Conservation (phyloP, 2,113 vertebrate species). For the Plectropomus leopardus region DNA sequence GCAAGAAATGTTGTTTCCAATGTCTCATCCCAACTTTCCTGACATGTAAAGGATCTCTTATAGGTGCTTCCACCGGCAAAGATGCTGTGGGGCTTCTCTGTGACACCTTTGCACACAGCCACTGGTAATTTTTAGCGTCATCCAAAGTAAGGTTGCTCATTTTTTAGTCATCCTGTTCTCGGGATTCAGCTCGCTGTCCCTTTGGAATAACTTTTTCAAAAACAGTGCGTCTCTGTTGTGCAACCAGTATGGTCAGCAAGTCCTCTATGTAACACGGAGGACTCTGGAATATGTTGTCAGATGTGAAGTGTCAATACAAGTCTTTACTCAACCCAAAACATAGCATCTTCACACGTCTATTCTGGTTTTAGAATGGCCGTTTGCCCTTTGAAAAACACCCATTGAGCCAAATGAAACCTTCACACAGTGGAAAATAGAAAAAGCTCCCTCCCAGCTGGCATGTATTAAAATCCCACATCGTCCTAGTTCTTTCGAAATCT, state of each 20-base stretch:
- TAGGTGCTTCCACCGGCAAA: not conserved
- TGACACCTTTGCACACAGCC: not conserved
- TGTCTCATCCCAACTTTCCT: not conserved
- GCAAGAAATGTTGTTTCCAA: not conserved
- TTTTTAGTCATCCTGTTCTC: constrained; percentile 4
- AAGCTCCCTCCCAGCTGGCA: constrained; percentile 47
- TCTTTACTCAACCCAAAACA: constrained; percentile 34
- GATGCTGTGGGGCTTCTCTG: not conserved
- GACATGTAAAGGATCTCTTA: constrained; percentile 17
- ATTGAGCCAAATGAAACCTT: constrained; percentile 45
- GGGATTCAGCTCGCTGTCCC: not conserved
- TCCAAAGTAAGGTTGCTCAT: not conserved
- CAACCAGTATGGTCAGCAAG: constrained; percentile 6
- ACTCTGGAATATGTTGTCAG: constrained; percentile 5
- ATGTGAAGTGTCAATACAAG: constrained; percentile 27
- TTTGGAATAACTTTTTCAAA: not conserved
- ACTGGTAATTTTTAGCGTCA: not conserved
- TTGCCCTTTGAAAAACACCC: constrained; percentile 53
- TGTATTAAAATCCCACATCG: constrained; percentile 51
- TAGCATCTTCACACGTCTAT: constrained; percentile 40
- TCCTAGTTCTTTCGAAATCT: constrained; percentile 39
- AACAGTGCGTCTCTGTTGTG: not conserved
- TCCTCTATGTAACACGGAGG: constrained; percentile 12
- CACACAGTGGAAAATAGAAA: constrained; percentile 48
- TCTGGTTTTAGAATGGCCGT: constrained; percentile 29